Evolutionary conservation across 2,797 vertebrate species (phyloP), one percentile per base, ranked within the genome.

Genomic region (Acrocephalus scirpaceus): DNA sequence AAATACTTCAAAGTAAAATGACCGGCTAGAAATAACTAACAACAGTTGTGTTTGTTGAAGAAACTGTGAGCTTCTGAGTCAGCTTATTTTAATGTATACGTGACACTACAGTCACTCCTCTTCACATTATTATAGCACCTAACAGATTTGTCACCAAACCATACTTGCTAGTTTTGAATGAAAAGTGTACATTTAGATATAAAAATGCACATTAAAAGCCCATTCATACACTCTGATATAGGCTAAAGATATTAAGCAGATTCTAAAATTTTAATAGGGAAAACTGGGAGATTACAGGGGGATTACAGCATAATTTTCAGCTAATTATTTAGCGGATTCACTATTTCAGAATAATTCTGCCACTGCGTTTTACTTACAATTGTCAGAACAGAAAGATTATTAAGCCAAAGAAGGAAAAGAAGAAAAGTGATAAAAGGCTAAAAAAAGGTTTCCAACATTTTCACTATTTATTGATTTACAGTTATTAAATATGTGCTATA

Each of bases 381-480:
- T 76, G 26, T 76, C 60, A 70, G 44, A 90, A 93, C 13, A 56
- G 22, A 18, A 96, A 86, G 23, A 89, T 64, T 56, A 84, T 60
- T 81, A 78, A 82, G 29, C 45, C 32, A 61, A 47, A 60, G 51
- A 90, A 88, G 22, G 12, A 56, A 81, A 88, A 84, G 21, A 82
- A 73, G 26, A 64, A 71, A 60, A 50, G 25, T 36, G 34, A 94
- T 40, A 17, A n/a, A 79, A 87, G n/a, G 44, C 34, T 76, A 85
- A 45, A 66, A 90, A 95, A 82, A 65, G 30, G 16, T 57, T 92
- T 89, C 34, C 67, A 84, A 70, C 38, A 70, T 79, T 73, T 92
- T 54, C 60, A 76, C 48, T 87, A 92, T 71, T 92, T 91, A 83
- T 87, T 86, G 67, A 95, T 81, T 82, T 85, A 61, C 30, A 74